Percentiles rank a stretch among this genome's conserved stretches.
These are phyloP conservation scores for Podotricha telesiphe DNA, from an alignment of 2,888 invertebrate species.

Conservation along the genomic window DNA sequence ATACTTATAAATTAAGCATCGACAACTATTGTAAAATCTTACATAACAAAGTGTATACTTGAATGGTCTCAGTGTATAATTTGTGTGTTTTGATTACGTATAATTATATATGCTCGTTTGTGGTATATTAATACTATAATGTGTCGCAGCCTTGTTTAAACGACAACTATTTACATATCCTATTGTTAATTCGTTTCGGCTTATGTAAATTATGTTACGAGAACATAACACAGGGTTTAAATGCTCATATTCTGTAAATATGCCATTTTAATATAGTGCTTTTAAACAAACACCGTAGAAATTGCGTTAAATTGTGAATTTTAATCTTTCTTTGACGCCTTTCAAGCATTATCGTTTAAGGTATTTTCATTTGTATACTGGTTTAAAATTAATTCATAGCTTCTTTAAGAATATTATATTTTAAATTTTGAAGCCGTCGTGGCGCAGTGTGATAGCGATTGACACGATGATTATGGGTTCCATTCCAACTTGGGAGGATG, in stretches of 20 bases:
- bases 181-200: slow-evolving; percentile 24
- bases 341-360: too few relatives aligned
- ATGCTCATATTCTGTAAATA: slow-evolving; percentile 6
- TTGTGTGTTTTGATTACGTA: background rate
- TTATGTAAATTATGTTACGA: slow-evolving; percentile 18
- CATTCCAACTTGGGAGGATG: too few relatives aligned
- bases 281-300: background rate
- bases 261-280: background rate
- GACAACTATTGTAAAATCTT: background rate
- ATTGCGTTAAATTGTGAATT: background rate
- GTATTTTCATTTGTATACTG: too few relatives aligned
- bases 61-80: background rate
- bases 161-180: slow-evolving; percentile 18
- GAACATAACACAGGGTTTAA: slow-evolving; percentile 3
- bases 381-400: too few relatives aligned
- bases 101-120: background rate
- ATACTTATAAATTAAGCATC: too few relatives aligned
- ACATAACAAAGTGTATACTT: background rate
- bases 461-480: too few relatives aligned
- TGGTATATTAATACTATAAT: background rate
- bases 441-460: too few relatives aligned
- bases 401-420: too few relatives aligned
- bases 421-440: too few relatives aligned
- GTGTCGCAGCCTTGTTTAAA: slow-evolving; percentile 21
- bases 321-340: background rate